phyloP scores from a whole-genome alignment of 2,797 vertebrate genomes.

The Rhinogobio ventralis region DNA sequence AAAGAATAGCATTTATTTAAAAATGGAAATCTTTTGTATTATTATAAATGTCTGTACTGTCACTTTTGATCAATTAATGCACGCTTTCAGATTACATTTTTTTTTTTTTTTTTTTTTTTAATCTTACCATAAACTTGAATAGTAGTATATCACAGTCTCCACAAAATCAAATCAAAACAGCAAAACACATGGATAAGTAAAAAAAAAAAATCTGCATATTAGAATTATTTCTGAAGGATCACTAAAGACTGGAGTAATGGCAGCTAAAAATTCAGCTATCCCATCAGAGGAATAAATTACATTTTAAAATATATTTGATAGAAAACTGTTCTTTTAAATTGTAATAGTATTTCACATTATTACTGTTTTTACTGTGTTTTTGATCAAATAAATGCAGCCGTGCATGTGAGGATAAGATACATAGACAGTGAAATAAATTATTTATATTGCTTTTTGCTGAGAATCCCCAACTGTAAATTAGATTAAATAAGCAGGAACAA shows the following conservation, averaged over 20 bases:
- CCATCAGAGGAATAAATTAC: too few species aligned
- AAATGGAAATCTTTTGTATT: background rate
- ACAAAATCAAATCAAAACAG: background rate
- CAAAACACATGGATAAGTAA: background rate
- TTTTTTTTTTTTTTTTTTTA: too few species aligned
- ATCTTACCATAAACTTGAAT: background rate
- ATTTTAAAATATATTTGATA: background rate
- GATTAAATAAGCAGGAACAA: background rate
- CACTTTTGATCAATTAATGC: background rate
- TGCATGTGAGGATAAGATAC: background rate
- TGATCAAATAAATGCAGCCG: background rate
- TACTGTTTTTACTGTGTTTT: background rate
- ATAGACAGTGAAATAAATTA: background rate
- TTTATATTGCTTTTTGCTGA: constrained; percentile 8
- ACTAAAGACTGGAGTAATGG: background rate
- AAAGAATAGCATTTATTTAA: too few species aligned
- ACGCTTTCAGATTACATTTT: background rate
- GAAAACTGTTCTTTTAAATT: background rate
- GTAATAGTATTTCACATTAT: background rate
- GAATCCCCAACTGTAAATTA: background rate
- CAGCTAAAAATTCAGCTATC: background rate
- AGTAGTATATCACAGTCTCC: background rate
- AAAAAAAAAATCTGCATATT: background rate
- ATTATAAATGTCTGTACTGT: background rate
- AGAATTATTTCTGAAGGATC: background rate